Conservation (phyloP, 2,888 invertebrate species). For the Cheilosia variabilis region DNA sequence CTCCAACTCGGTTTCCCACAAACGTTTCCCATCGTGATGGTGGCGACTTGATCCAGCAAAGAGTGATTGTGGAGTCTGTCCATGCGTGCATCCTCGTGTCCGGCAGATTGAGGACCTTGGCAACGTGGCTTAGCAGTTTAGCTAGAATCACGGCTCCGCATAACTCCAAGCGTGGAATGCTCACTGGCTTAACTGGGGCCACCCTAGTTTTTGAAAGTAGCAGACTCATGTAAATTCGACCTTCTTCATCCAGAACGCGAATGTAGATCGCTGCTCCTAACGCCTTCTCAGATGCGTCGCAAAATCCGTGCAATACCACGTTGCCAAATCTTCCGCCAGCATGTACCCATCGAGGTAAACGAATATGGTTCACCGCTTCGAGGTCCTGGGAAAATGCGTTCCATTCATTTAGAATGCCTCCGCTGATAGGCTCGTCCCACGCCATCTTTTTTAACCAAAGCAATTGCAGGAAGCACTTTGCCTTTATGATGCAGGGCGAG, state of each 20-base stretch:
- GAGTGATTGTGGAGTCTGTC: not conserved
- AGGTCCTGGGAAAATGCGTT: not conserved
- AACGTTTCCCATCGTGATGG: slow-evolving; percentile 4
- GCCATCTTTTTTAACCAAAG: slow-evolving; percentile 1
- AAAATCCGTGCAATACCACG: slow-evolving; percentile 1
- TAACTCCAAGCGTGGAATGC: not conserved
- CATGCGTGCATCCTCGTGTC: not conserved
- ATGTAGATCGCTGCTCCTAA: not conserved
- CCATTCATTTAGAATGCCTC: not conserved
- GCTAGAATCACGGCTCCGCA: not conserved
- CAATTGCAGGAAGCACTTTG: not conserved
- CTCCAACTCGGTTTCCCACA: not conserved
- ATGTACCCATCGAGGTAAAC: slow-evolving; percentile 3
- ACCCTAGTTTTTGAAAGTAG: not conserved
- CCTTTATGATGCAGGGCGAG: not conserved
- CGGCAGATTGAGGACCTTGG: not conserved
- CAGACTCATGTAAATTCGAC: not conserved
- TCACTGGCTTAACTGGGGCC: not conserved
- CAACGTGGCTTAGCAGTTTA: not conserved
- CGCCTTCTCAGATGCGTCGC: not conserved
- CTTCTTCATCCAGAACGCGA: not conserved
- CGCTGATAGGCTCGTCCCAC: slow-evolving; percentile 6
- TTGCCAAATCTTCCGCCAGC: not conserved
- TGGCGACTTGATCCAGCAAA: not conserved
- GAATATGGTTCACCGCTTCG: not conserved